Evolutionary conservation across 2,888 invertebrate species (phyloP).

Genomic region (Hipparchia semele): DNA sequence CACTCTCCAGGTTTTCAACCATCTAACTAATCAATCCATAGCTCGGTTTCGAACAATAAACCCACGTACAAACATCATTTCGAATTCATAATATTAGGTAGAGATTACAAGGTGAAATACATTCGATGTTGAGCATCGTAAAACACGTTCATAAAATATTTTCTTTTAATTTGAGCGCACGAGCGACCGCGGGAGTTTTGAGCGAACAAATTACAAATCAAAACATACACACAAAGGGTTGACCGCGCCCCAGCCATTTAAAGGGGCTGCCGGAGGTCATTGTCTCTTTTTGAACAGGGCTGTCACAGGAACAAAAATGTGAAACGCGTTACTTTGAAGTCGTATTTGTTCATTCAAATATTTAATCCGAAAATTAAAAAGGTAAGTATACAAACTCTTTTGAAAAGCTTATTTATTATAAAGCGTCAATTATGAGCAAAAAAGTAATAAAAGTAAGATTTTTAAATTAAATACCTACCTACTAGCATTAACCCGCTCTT

Average conservation of each 20-base stretch:
- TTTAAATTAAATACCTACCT: no score
- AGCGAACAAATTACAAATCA: slow-evolving; percentile 44
- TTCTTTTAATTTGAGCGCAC: slow-evolving; percentile 20
- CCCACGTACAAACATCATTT: no score
- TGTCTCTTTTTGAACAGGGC: slow-evolving; percentile 38
- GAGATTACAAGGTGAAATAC: no score
- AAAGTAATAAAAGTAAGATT: no score
- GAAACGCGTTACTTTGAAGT: no score
- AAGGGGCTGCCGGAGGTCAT: slow-evolving; percentile 41
- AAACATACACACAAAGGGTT: slow-evolving; percentile 49
- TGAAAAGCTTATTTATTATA: background rate
- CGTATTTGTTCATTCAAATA: no score
- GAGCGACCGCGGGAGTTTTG: slow-evolving; percentile 7
- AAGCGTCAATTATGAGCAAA: no score
- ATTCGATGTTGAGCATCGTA: background rate
- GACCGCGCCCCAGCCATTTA: slow-evolving; percentile 42
- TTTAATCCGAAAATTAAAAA: background rate
- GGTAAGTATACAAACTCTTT: background rate
- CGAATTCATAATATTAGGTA: no score
- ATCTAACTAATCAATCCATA: no score
- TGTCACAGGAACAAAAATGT: background rate
- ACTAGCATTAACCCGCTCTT: no score
- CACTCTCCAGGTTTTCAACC: no score
- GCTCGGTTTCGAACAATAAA: no score
- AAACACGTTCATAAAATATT: slow-evolving; percentile 5